Evolutionary conservation across 1,140 invertebrate species (phyloP).

Genomic region (Nasonia longicornis): DNA sequence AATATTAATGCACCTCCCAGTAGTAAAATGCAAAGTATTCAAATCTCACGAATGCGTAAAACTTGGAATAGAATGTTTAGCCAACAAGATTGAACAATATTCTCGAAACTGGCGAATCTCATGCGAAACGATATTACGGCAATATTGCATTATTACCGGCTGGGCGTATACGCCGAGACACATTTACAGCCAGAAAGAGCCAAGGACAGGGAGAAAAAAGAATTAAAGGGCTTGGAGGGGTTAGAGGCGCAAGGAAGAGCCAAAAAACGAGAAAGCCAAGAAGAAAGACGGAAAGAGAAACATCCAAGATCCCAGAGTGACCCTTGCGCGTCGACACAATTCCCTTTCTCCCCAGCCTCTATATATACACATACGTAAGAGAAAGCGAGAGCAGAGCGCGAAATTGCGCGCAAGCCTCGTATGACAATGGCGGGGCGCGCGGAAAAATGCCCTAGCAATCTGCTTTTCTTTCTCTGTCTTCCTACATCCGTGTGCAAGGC

Average conservation of each 20-base stretch:
- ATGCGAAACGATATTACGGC: background rate
- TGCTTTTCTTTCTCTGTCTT: background rate
- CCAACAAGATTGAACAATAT: background rate
- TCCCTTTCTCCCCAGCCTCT: background rate
- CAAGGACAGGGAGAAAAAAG: background rate
- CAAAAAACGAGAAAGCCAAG: background rate
- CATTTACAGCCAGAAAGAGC: background rate
- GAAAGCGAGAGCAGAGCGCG: background rate
- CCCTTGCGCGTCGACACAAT: background rate
- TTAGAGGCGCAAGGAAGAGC: background rate
- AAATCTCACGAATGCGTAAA: background rate
- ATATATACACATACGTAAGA: background rate
- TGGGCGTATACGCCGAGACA: background rate
- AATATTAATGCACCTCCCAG: no score
- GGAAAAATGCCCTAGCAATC: background rate
- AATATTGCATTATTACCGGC: background rate
- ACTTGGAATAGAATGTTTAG: background rate
- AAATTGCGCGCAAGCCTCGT: slow-evolving; percentile 3
- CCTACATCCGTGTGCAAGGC: background rate
- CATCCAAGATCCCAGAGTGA: background rate
- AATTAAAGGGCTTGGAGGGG: background rate
- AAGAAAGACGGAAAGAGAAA: background rate
- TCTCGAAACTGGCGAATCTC: no score
- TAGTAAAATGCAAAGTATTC: no score
- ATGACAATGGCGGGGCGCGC: background rate